These are phyloP conservation scores for Argyrosomus regius DNA, from an alignment of 2,797 vertebrate genomes.

Conservation along the genomic window DNA sequence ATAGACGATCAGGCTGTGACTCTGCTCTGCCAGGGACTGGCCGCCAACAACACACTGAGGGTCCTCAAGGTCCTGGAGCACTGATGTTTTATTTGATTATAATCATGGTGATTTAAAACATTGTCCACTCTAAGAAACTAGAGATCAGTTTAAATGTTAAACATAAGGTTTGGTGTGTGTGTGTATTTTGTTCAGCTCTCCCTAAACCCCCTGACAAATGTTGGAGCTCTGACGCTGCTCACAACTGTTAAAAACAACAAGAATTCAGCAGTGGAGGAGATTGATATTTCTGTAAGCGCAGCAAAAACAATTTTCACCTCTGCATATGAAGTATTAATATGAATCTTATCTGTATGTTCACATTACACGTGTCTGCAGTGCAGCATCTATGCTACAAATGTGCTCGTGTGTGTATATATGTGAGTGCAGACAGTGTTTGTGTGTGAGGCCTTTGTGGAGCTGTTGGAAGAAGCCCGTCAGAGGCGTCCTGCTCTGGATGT, in stretches of 20 bases:
- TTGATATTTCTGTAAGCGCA: slow-evolving; percentile 86
- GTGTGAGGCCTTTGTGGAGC: slow-evolving; percentile 75
- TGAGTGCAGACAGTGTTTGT: slow-evolving; percentile 55
- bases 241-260: slow-evolving; percentile 76
- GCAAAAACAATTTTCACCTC: neutral
- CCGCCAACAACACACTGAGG: slow-evolving; percentile 78
- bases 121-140: neutral
- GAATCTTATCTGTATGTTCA: neutral
- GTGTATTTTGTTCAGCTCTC: slow-evolving; percentile 72
- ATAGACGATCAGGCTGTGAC: slow-evolving; percentile 75
- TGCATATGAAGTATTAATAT: neutral
- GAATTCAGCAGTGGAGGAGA: slow-evolving; percentile 80
- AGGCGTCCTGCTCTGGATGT: slow-evolving; percentile 73
- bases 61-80: slow-evolving; percentile 81
- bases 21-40: slow-evolving; percentile 83
- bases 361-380: neutral
- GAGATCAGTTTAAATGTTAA: neutral
- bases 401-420: slow-evolving; percentile 9
- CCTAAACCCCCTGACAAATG: slow-evolving; percentile 78
- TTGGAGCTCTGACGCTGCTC: slow-evolving; percentile 79
- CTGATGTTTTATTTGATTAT: neutral
- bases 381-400: neutral
- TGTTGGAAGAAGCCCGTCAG: slow-evolving; percentile 62
- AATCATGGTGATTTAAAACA: neutral
- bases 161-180: neutral